phyloP scores from a whole-genome alignment of 2,888 invertebrate species.

The Embidobia sp. region DNA sequence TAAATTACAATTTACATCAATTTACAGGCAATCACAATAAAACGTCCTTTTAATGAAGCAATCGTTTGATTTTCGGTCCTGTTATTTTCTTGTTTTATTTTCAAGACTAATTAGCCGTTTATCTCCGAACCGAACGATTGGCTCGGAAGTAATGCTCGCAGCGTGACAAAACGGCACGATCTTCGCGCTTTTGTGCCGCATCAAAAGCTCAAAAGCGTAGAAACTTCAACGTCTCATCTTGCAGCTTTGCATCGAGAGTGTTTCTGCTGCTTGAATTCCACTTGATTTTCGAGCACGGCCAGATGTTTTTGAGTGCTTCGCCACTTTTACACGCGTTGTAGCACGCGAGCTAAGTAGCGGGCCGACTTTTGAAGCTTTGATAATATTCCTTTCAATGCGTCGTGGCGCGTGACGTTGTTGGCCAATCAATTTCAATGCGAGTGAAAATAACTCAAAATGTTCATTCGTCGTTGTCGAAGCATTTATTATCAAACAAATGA shows the following conservation, averaged over 20 bases:
- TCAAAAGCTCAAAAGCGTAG: constrained; percentile 17
- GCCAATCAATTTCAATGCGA: constrained; percentile 41
- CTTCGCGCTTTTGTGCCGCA: constrained; percentile 47
- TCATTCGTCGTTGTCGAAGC: too few species aligned
- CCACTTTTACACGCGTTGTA: constrained; percentile 65
- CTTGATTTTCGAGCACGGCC: constrained; percentile 66
- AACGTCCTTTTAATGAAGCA: too few species aligned
- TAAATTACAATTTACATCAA: too few species aligned
- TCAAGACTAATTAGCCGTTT: constrained; percentile 42
- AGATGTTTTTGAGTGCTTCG: constrained; percentile 65
- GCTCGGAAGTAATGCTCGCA: constrained; percentile 51
- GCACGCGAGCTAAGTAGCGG: constrained; percentile 62
- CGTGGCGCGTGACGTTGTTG: constrained; percentile 54
- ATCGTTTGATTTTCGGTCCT: too few species aligned
- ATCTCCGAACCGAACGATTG: constrained; percentile 1
- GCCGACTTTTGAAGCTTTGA: constrained; percentile 51
- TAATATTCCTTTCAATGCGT: constrained; percentile 33
- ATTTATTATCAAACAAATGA: too few species aligned
- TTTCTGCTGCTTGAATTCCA: constrained; percentile 51
- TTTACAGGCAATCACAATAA: too few species aligned
- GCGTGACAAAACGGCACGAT: constrained; percentile 59
- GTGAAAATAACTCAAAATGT: constrained; percentile 26
- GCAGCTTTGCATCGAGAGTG: constrained; percentile 58
- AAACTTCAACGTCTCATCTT: constrained; percentile 67
- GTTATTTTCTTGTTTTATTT: too few species aligned